A percentile compares a stretch with the other conserved stretches of the same genome.
phyloP scores from a whole-genome alignment of 2,888 invertebrate genomes.

The Dasysyrphus albostriatus region DNA sequence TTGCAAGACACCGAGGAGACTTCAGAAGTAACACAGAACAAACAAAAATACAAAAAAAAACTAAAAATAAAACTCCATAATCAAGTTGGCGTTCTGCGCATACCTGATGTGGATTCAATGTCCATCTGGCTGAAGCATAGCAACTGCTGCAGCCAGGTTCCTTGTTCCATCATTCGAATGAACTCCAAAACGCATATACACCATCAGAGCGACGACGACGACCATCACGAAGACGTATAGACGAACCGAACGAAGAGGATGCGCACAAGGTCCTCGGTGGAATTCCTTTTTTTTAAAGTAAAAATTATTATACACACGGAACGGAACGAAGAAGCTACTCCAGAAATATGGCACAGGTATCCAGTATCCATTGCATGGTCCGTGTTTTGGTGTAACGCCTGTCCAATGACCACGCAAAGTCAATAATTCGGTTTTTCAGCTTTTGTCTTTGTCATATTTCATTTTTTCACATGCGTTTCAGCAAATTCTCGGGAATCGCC shows the following conservation, averaged over 20 bases:
- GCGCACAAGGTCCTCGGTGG: conserved; percentile 60
- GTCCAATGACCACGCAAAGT: conserved; percentile 76
- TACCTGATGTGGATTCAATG: conserved; percentile 69
- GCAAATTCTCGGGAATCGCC: conserved; percentile 74
- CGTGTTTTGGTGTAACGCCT: conserved; percentile 74
- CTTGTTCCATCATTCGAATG: conserved; percentile 5
- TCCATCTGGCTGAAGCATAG: conserved; percentile 66
- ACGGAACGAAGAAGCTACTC: conserved; percentile 63
- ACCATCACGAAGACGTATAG: neutral
- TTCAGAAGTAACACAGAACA: conserved; percentile 5
- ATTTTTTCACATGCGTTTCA: conserved; percentile 77
- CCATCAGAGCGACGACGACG: conserved; percentile 5
- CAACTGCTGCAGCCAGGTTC: conserved; percentile 53
- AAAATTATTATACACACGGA: conserved; percentile 39
- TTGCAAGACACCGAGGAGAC: conserved; percentile 73
- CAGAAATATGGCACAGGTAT: conserved; percentile 69
- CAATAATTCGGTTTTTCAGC: conserved; percentile 74
- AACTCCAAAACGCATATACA: neutral
- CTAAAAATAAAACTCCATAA: conserved; percentile 29
- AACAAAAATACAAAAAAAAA: conserved; percentile 16
- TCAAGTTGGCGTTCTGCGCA: conserved; percentile 64
- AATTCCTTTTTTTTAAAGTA: conserved; percentile 36
- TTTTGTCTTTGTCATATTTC: conserved; percentile 76
- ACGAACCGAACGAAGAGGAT: conserved; percentile 26
- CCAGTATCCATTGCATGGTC: conserved; percentile 74